Evolutionary conservation across 2,113 vertebrate species (phyloP).

Genomic region (Pelodiscus sinensis): DNA sequence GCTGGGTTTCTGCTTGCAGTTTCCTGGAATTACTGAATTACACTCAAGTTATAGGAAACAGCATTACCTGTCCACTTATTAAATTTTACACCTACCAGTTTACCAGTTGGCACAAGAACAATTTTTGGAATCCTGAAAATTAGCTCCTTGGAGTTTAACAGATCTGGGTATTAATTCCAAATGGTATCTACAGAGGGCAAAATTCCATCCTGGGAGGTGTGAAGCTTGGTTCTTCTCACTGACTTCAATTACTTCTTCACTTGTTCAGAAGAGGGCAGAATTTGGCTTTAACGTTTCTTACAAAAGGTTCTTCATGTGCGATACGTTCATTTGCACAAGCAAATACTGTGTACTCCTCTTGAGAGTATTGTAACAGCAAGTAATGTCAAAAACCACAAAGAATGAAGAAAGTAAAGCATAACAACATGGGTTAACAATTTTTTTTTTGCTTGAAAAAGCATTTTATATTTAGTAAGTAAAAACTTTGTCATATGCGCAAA

Average conservation of each 20-base stretch:
- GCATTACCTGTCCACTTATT: not conserved
- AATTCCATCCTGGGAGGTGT: constrained; percentile 19
- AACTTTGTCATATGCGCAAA: not conserved
- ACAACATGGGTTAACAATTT: not conserved
- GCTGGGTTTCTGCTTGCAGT: not conserved
- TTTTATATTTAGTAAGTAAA: not conserved
- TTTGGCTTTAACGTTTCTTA: not conserved
- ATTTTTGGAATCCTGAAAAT: constrained; percentile 52
- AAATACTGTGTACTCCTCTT: not conserved
- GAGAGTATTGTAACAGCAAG: not conserved
- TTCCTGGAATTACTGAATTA: not conserved
- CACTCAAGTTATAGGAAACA: not conserved
- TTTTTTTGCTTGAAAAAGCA: rapidly evolving
- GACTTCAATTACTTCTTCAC: constrained; percentile 13
- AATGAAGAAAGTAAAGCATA: not conserved
- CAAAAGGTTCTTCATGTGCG: not conserved
- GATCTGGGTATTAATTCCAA: constrained; percentile 55
- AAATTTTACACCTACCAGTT: not conserved
- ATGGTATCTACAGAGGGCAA: constrained; percentile 31
- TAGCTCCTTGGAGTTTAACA: constrained; percentile 19
- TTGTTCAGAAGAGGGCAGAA: not conserved
- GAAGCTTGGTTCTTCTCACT: not conserved
- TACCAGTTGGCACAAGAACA: constrained; percentile 7
- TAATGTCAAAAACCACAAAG: not conserved
- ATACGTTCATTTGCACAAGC: not conserved